Evolutionary conservation across 2,888 invertebrate genomes (phyloP).

Genomic region (Vanessa cardui): DNA sequence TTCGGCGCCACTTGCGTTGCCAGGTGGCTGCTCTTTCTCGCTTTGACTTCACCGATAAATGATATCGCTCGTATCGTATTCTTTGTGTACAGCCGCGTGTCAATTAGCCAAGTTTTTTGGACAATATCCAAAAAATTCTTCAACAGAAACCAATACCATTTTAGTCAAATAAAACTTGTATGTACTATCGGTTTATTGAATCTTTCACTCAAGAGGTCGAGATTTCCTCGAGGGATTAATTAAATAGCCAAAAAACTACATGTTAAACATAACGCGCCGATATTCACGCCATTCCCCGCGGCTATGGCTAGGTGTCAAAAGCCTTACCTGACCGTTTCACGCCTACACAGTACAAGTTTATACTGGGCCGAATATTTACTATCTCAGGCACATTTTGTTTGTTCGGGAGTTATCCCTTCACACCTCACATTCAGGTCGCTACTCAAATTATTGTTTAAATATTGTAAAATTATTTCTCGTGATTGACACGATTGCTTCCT

Average conservation of each 20-base stretch:
- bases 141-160: background rate
- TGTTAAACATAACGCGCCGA: slow-evolving; percentile 75
- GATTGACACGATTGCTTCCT: slow-evolving; percentile 55
- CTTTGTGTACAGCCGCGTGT: slow-evolving; percentile 36
- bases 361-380: slow-evolving; percentile 63
- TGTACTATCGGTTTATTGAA: slow-evolving; percentile 5
- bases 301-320: slow-evolving; percentile 79
- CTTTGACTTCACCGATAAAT: slow-evolving; percentile 53
- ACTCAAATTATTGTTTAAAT: slow-evolving; percentile 74
- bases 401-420: slow-evolving; percentile 78
- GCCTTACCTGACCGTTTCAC: slow-evolving; percentile 77
- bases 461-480: slow-evolving; percentile 56
- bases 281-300: slow-evolving; percentile 66
- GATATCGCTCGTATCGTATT: slow-evolving; percentile 39
- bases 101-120: slow-evolving; percentile 42
- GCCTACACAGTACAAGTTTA: slow-evolving; percentile 66
- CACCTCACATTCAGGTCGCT: slow-evolving; percentile 68
- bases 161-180: slow-evolving; percentile 11
- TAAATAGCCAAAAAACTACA: slow-evolving; percentile 67
- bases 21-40: slow-evolving; percentile 57
- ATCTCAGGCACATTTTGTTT: slow-evolving; percentile 72
- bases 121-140: background rate
- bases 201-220: slow-evolving; percentile 38
- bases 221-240: slow-evolving; percentile 55
- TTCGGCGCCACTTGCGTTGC: slow-evolving; percentile 59